Percentiles rank a stretch among this genome's conserved stretches.
Conservation (phyloP, 1,140 invertebrate genomes). For the Bactericera cockerelli region DNA sequence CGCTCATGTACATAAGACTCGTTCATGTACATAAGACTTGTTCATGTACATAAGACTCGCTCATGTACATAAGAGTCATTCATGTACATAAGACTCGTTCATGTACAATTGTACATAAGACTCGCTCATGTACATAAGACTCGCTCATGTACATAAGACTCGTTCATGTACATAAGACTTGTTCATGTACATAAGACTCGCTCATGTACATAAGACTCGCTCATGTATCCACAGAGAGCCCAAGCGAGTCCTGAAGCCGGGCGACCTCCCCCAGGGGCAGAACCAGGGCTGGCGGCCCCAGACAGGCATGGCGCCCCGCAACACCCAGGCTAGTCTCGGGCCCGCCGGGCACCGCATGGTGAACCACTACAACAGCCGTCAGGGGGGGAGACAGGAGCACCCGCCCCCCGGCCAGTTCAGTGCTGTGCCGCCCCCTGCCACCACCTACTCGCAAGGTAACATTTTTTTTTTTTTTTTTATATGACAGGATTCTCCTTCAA, state of each 20-base stretch:
- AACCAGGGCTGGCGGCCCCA: constrained; percentile 47
- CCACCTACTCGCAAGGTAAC: constrained; percentile 19
- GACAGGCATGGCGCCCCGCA: constrained; percentile 50
- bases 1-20: no score
- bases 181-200: no score
- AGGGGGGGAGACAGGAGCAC: constrained; percentile 17
- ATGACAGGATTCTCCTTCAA: no score
- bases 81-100: no score
- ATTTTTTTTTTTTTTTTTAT: neutral
- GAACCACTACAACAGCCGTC: constrained; percentile 8
- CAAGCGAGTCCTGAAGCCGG: constrained; percentile 59
- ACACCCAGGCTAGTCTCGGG: constrained; percentile 42
- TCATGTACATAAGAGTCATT: no score
- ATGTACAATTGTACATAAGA: no score
- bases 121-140: no score
- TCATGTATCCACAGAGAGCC: constrained; percentile 38
- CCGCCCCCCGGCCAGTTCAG: constrained; percentile 24
- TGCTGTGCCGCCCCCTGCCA: constrained; percentile 26
- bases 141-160: no score
- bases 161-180: no score
- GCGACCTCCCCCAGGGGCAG: constrained; percentile 47
- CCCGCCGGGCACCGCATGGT: constrained; percentile 53
- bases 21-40: no score
- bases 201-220: no score
- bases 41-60: no score